Percentiles rank a stretch among this genome's conserved stretches.
These are phyloP conservation scores for Phytoseiulus persimilis DNA, from an alignment of 2,888 invertebrate species.

Conservation along the genomic window DNA sequence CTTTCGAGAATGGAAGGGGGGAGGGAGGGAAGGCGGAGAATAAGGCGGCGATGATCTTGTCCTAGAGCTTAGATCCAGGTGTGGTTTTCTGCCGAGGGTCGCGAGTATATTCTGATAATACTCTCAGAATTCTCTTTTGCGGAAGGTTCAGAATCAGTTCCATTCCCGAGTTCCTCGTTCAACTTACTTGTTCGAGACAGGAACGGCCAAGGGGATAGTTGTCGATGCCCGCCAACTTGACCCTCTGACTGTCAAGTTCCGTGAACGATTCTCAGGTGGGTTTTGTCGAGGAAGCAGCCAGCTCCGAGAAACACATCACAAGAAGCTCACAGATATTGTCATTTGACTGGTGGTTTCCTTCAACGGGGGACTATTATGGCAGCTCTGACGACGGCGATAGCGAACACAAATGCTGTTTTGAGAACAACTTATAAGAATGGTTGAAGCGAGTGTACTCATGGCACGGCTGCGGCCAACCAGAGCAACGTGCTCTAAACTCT, in stretches of 20 bases:
- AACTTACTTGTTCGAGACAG: no score
- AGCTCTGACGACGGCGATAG: background rate
- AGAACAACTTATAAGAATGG: background rate
- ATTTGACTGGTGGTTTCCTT: background rate
- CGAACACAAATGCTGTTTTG: background rate
- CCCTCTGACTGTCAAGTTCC: no score
- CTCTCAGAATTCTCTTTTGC: no score
- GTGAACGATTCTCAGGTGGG: background rate
- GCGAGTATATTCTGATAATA: no score
- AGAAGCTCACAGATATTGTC: background rate
- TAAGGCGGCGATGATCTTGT: background rate
- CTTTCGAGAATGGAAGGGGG: background rate
- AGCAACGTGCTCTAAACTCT: background rate
- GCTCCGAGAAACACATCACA: background rate
- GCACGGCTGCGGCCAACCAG: background rate
- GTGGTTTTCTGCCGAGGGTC: no score
- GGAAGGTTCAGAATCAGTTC: no score
- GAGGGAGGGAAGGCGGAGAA: no score
- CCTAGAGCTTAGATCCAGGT: no score
- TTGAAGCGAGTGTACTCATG: conserved; percentile 1
- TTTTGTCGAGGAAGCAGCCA: background rate
- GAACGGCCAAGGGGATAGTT: no score
- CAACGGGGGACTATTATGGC: background rate
- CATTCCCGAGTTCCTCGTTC: no score
- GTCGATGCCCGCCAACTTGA: no score